Base-by-base conservation (phyloP, 2,797 vertebrate genomes). In the Poliocrania exsul region DNA sequence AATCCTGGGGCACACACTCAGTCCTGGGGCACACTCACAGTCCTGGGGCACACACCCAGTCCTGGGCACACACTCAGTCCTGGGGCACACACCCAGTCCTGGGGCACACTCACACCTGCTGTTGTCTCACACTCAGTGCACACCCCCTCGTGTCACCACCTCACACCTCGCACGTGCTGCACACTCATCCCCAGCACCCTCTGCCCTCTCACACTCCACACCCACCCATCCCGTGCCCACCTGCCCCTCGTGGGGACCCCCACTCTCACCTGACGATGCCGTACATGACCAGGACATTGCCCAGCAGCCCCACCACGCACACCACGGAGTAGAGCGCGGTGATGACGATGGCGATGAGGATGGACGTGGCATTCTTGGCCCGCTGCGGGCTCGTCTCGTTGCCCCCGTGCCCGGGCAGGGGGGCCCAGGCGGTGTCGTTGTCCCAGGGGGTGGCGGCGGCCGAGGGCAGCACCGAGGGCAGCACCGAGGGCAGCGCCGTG, bases 211-310 rank as follows among this genome's bases (percentile, higher is more conserved):
- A 0, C 31, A 2, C 31, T 11, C 0, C 50, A 2, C 11, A n/a
- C 28, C 5, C n/a, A 1, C 47, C 13, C 28, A 1, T 21, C 4
- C 42, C 42, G 50, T 1, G 35, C 65, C 2, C 46, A 15, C 5
- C 14, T 21, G 4, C 3, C 21, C 42, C 33, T 16, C 9, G 26
- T 7, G 53, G 79, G 69, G 47, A 12, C 38, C 49, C 66, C 57
- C 7, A 6, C 42, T 28, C 99, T 98, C 98, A 99, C 99, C 99
- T 98, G 94, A 99, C 98, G 92, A 99, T 99, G 49, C 99, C 99
- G 81, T 99, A 99, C 99, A 99, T 99, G 20, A 99, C 99, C 10
- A 99, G 98, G 69, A 99, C 72, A 97, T 99, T 99, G 64, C 99
- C 99, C 91, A 99, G 97, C 71, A 99, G 98, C 81, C 99, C 99